Conservation (phyloP, 2,113 vertebrate species). For the Corvus hawaiiensis region DNA sequence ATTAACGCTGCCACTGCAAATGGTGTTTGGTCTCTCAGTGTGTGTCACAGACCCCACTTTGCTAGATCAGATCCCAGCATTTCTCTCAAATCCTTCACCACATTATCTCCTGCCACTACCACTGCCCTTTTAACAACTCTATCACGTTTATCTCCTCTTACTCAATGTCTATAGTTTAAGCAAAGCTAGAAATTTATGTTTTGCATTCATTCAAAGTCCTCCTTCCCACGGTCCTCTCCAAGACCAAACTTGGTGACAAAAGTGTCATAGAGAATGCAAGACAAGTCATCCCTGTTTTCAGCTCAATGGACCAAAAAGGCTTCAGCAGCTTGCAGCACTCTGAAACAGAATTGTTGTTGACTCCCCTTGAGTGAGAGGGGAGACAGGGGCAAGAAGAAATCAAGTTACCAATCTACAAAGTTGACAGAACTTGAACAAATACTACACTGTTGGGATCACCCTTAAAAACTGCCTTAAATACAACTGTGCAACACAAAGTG, state of each 20-base stretch:
- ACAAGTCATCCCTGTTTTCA: not conserved
- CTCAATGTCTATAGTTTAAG: not conserved
- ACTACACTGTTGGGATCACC: not conserved
- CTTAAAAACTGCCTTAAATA: not conserved
- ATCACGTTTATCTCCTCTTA: not conserved
- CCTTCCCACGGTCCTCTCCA: not conserved
- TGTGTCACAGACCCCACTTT: rapidly evolving
- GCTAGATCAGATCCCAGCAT: not conserved
- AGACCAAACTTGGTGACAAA: not conserved
- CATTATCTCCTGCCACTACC: not conserved
- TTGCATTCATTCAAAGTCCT: not conserved
- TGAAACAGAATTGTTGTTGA: not conserved
- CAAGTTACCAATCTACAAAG: not conserved
- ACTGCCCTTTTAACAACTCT: not conserved
- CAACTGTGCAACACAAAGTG: not conserved
- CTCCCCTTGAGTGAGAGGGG: no score
- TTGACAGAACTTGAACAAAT: not conserved
- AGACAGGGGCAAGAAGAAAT: not conserved
- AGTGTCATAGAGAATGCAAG: not conserved
- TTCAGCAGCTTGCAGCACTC: not conserved
- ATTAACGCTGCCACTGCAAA: not conserved
- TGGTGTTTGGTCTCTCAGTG: not conserved
- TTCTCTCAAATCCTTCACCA: not conserved
- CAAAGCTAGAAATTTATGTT: not conserved
- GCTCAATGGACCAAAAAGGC: not conserved